Evolutionary conservation across 2,113 vertebrate species (phyloP).

Genomic region (Bombycilla garrulus): DNA sequence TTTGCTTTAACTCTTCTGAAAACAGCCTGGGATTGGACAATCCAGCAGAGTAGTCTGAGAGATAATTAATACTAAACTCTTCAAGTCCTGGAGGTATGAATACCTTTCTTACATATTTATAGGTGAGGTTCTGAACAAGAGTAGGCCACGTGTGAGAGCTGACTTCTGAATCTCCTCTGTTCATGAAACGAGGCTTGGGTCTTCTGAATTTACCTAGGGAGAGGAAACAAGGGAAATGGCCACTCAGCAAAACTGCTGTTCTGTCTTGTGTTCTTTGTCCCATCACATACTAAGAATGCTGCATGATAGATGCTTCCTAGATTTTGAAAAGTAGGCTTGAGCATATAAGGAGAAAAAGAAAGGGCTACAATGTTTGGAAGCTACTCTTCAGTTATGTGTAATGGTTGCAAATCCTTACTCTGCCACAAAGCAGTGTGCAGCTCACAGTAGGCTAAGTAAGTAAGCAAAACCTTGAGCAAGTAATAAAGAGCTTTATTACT

Average conservation of each 20-base stretch:
- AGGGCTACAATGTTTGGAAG: background rate
- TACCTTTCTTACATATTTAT: background rate
- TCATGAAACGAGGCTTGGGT: background rate
- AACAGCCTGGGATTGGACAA: background rate
- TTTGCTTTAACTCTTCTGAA: background rate
- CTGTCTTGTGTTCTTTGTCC: background rate
- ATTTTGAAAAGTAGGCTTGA: background rate
- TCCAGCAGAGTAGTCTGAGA: background rate
- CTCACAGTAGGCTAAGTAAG: background rate
- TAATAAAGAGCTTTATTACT: background rate
- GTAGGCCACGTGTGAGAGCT: rapidly evolving
- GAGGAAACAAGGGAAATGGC: background rate
- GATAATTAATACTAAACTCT: background rate
- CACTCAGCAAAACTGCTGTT: background rate
- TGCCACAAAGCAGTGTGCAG: background rate
- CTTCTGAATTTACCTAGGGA: background rate
- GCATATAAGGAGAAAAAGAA: background rate
- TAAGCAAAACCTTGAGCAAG: background rate
- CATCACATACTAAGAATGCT: background rate
- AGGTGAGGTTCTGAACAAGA: background rate
- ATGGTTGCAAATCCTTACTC: background rate
- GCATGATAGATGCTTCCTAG: background rate
- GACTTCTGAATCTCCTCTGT: background rate
- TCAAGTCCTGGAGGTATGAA: background rate
- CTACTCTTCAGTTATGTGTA: background rate